A percentile compares a stretch with the other conserved stretches of the same genome.
These are phyloP conservation scores for Drosophila greeni DNA, from an alignment of 2,888 invertebrate species.

Conservation along the genomic window DNA sequence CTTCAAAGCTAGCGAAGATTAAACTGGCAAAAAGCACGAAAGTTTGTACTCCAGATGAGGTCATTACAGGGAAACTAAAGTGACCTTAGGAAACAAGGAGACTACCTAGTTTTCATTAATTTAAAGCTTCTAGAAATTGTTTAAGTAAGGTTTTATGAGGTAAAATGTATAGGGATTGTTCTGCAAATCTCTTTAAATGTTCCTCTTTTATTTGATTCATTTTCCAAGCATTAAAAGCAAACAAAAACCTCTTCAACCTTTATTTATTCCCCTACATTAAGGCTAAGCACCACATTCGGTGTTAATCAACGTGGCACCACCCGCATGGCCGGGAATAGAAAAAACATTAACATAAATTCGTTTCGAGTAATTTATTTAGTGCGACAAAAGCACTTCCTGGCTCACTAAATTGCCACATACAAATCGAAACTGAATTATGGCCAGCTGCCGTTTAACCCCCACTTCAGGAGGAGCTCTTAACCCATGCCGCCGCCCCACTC, in stretches of 20 bases:
- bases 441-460: constrained; percentile 10
- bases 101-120: not conserved
- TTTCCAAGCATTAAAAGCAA: not conserved
- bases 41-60: constrained; percentile 1
- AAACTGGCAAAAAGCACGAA: constrained; percentile 4
- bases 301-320: constrained; percentile 25
- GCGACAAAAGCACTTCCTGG: constrained; percentile 33
- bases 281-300: constrained; percentile 25
- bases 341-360: constrained; percentile 55
- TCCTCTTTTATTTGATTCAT: too few species aligned
- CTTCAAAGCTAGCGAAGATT: constrained; percentile 9
- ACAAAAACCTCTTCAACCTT: too few species aligned
- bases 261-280: constrained; percentile 1
- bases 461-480: not conserved
- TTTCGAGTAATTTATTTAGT: constrained; percentile 61
- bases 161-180: not conserved
- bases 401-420: constrained; percentile 33
- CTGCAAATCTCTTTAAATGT: not conserved
- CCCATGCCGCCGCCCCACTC: not conserved
- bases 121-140: not conserved
- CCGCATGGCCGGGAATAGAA: constrained; percentile 13
- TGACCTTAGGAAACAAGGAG: too few species aligned
- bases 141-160: not conserved
- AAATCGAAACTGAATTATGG: constrained; percentile 38
- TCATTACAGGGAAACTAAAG: not conserved